Evolutionary conservation across 2,888 invertebrate genomes (phyloP).

Genomic region (Drosophila differens): DNA sequence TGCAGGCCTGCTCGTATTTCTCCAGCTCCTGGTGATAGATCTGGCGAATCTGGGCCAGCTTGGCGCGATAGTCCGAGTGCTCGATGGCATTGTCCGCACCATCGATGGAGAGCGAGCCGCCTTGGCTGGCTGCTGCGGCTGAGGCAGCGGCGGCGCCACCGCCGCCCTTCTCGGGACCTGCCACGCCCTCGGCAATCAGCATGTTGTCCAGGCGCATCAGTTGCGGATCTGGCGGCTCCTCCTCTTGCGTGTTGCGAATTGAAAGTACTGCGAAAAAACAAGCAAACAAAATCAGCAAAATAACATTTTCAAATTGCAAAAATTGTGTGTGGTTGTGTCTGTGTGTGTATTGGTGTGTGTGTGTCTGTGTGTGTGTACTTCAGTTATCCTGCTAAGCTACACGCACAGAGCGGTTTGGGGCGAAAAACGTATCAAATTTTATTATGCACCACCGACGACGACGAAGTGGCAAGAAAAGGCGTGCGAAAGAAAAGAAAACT

Average conservation of each 20-base stretch:
- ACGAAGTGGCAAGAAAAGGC: constrained; percentile 21
- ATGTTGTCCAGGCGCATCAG: constrained; percentile 99
- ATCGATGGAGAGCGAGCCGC: constrained; percentile 86
- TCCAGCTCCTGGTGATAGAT: constrained; percentile 99
- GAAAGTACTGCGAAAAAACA: constrained; percentile 90
- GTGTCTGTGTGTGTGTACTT: constrained; percentile 8
- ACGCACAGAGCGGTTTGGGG: constrained; percentile 13
- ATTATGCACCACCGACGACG: constrained; percentile 39
- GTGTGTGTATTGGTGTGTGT: not conserved
- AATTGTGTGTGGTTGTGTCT: constrained; percentile 7
- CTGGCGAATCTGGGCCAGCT: constrained; percentile 98
- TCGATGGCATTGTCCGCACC: constrained; percentile 97
- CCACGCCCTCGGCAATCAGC: constrained; percentile 99
- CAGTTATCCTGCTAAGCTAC: constrained; percentile 34
- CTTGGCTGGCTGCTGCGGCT: constrained; percentile 93
- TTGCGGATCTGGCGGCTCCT: constrained; percentile 99
- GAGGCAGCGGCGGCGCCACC: constrained; percentile 95
- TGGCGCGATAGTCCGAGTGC: constrained; percentile 99
- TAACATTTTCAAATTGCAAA: constrained; percentile 14
- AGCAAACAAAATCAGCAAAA: constrained; percentile 19
- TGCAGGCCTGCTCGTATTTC: constrained; percentile 99
- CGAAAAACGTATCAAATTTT: constrained; percentile 58
- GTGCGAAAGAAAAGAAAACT: constrained; percentile 15
- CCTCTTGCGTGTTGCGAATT: constrained; percentile 98
- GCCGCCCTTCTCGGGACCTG: constrained; percentile 97